A percentile compares a stretch with the other conserved stretches of the same genome.
phyloP scores from a whole-genome alignment of 2,888 invertebrate species.

The Phyllotreta striolata region DNA sequence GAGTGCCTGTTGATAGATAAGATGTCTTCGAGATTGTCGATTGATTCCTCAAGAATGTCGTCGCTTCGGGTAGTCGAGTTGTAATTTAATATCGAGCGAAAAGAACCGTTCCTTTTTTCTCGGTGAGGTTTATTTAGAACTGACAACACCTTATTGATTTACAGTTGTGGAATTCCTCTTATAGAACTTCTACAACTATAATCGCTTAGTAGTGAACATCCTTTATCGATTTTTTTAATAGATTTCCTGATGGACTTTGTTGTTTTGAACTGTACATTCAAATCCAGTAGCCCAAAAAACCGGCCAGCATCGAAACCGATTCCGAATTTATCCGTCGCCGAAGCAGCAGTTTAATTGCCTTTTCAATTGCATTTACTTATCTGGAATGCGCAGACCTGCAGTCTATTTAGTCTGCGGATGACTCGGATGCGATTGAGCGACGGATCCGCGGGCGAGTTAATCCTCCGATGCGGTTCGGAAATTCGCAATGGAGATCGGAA shows the following conservation, averaged over 20 bases:
- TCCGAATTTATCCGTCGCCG: conserved; percentile 30
- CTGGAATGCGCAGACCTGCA: conserved; percentile 36
- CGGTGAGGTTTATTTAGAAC: too few species aligned
- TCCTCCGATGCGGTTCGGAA: conserved; percentile 19
- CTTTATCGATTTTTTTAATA: too few species aligned
- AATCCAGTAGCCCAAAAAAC: not conserved
- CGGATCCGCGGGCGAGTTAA: conserved; percentile 24
- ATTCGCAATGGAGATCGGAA: conserved; percentile 3
- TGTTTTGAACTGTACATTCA: too few species aligned
- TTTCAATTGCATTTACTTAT: conserved; percentile 39
- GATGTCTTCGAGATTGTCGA: not conserved
- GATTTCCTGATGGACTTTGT: too few species aligned
- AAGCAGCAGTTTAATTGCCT: conserved; percentile 39
- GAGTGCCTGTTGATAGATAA: not conserved
- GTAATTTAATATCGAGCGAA: too few species aligned
- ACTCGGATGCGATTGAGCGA: conserved; percentile 20
- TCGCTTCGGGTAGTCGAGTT: too few species aligned
- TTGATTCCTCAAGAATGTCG: too few species aligned
- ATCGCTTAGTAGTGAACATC: too few species aligned
- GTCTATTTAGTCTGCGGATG: conserved; percentile 34
- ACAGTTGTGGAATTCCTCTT: too few species aligned
- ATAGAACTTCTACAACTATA: too few species aligned
- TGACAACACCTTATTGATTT: too few species aligned
- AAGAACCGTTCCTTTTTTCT: too few species aligned
- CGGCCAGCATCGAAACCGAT: conserved; percentile 29